Conservation (phyloP, 2,888 invertebrate species). For the Taphrorychus bicolor region DNA sequence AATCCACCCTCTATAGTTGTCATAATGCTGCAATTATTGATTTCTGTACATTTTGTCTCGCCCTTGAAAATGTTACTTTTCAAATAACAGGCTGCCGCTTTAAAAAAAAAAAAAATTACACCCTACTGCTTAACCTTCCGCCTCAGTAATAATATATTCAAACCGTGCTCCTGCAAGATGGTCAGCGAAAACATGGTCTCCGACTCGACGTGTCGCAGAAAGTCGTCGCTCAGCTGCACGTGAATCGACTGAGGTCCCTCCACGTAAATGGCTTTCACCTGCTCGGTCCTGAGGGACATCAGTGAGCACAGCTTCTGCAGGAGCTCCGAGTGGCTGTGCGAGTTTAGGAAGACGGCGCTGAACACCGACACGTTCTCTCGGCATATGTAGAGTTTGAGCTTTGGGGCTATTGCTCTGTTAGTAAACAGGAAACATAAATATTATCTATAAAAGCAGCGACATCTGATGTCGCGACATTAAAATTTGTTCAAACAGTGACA, state of each 20-base stretch:
- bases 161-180: slow-evolving; percentile 59
- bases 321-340: slow-evolving; percentile 71
- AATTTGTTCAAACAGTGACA: too few relatives aligned
- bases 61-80: too few relatives aligned
- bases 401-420: slow-evolving; percentile 74
- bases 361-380: slow-evolving; percentile 72
- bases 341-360: slow-evolving; percentile 82
- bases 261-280: slow-evolving; percentile 69
- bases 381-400: slow-evolving; percentile 84
- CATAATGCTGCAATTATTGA: too few relatives aligned
- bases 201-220: slow-evolving; percentile 83
- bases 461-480: too few relatives aligned
- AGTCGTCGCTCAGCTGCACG: slow-evolving; percentile 84
- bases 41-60: too few relatives aligned
- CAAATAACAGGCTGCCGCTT: not conserved
- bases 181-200: slow-evolving; percentile 75
- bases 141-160: slow-evolving; percentile 60
- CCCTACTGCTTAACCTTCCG: slow-evolving; percentile 46
- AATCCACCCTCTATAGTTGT: too few relatives aligned
- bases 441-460: too few relatives aligned
- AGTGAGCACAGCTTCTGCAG: slow-evolving; percentile 69
- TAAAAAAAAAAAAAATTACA: too few relatives aligned
- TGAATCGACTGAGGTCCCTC: slow-evolving; percentile 86
- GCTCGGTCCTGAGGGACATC: slow-evolving; percentile 60
- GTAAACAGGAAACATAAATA: too few relatives aligned